Evolutionary conservation across 2,797 vertebrate species (phyloP).

Genomic region (Acanthis flammea): DNA sequence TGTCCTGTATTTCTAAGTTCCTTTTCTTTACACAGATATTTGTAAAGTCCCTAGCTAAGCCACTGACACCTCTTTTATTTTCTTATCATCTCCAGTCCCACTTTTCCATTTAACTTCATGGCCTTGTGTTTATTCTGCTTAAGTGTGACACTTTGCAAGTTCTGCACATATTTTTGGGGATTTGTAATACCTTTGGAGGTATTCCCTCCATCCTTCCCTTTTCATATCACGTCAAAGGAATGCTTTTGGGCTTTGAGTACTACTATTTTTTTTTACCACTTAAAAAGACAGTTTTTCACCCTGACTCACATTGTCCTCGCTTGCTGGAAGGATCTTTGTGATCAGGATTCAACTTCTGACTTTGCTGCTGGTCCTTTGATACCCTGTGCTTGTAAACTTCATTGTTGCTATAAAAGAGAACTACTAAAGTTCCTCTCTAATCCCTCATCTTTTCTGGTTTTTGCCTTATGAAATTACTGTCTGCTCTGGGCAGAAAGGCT

Average conservation of each 20-base stretch:
- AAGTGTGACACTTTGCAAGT: not conserved
- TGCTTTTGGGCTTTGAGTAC: not conserved
- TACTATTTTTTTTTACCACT: not conserved
- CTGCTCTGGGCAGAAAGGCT: not conserved
- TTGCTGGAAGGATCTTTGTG: not conserved
- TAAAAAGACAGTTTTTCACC: not conserved
- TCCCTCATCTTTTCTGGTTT: not conserved
- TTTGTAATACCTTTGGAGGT: not conserved
- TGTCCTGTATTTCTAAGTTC: not conserved
- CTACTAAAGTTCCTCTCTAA: not conserved
- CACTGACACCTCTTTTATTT: not conserved
- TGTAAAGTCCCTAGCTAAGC: not conserved
- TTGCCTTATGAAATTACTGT: not conserved
- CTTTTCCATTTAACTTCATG: not conserved
- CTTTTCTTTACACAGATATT: not conserved
- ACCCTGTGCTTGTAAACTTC: not conserved
- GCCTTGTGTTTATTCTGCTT: not conserved
- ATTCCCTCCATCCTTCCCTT: not conserved
- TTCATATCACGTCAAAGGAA: not conserved
- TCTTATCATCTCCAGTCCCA: not conserved
- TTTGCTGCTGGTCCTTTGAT: not conserved
- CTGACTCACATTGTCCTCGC: accelerated
- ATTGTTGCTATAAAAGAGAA: not conserved
- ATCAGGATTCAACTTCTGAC: not conserved
- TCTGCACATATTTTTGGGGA: not conserved